Base-by-base conservation (phyloP, 2,797 vertebrate genomes). In the Uromys caudimaculatus region DNA sequence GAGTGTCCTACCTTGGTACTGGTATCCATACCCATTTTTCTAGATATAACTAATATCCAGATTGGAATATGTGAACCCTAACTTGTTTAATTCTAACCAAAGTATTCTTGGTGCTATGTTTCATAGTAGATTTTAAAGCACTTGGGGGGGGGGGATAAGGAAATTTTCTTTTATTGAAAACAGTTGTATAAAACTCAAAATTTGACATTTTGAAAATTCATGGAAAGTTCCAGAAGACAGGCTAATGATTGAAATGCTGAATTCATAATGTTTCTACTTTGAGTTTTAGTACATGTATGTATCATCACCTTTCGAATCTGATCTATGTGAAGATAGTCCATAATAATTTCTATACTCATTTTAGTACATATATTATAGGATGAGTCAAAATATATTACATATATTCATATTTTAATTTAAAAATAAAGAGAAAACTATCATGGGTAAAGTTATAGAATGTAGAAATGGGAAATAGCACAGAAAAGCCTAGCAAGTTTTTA, bases 131-230 rank as follows among this genome's bases (percentile, higher is more conserved):
- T 52, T 91, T 95, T 93, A 92, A 96, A 90, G 5, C 81, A 90
- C 47, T 91, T 44, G 91, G 69, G 17, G 17, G 13, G 12, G 7
- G 23, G 83, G 75, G 95, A 91, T 91, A 86, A 3, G 73, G 92
- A 83, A 93, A 23, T 0, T 29, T 77, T 86, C 2, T 87, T 90
- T 82, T 75, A 95, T 73, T 97, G 23, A 77, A 97, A 97, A 83
- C 11, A 94, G 29, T 17, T 94, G 23, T 60, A 75, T 10, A 19
- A 89, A 62, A 60, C 3, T 84, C 79, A 90, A 89, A 82, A 90
- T 79, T 85, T 92, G 87, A 32, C 90, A 97, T 96, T 93, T 94
- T 77, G 87, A 89, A 96, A 54, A 91, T 82, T 94, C 81, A 69
- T 71, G 24, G 44, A 85, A 94, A 92, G 38, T 89, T 97, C 82